These are phyloP conservation scores for Lasioglossum marginatum DNA, from an alignment of 2,888 invertebrate genomes.

Conservation along the genomic window DNA sequence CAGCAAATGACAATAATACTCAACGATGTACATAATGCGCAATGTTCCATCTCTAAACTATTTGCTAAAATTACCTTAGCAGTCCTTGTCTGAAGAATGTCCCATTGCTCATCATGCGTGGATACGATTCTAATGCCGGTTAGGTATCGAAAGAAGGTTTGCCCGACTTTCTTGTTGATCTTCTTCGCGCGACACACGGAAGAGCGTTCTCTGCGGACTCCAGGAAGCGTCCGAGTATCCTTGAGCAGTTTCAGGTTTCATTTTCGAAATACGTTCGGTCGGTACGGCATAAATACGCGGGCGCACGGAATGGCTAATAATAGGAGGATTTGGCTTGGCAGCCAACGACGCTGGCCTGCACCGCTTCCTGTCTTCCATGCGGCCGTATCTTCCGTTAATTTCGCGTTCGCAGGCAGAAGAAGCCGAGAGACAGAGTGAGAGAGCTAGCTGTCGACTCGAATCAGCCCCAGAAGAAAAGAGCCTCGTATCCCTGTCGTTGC, in stretches of 20 bases:
- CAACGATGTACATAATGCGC: too few species aligned
- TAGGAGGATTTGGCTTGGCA: slow-evolving; percentile 79
- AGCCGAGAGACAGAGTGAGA: not conserved
- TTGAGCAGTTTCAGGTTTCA: slow-evolving; percentile 74
- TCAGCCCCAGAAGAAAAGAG: slow-evolving; percentile 14
- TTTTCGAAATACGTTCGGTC: slow-evolving; percentile 74
- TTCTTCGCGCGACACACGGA: not conserved
- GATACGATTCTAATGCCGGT: not conserved
- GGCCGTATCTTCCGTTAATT: slow-evolving; percentile 69
- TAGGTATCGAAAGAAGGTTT: not conserved
- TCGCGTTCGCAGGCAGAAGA: slow-evolving; percentile 18
- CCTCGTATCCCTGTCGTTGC: slow-evolving; percentile 40
- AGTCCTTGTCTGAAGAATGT: not conserved
- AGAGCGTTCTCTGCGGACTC: not conserved
- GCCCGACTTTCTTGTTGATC: not conserved
- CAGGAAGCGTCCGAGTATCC: slow-evolving; percentile 45
- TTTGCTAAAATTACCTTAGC: not conserved
- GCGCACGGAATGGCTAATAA: slow-evolving; percentile 80
- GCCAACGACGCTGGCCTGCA: slow-evolving; percentile 74
- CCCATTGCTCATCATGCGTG: not conserved
- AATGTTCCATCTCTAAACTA: not conserved
- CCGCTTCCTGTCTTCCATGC: slow-evolving; percentile 63
- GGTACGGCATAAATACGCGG: slow-evolving; percentile 75
- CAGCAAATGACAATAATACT: too few species aligned
- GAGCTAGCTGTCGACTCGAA: slow-evolving; percentile 5